Percentiles rank a stretch among this genome's conserved stretches.
Conservation (phyloP, 2,888 invertebrate species). For the Scelioninae gen. 1 region DNA sequence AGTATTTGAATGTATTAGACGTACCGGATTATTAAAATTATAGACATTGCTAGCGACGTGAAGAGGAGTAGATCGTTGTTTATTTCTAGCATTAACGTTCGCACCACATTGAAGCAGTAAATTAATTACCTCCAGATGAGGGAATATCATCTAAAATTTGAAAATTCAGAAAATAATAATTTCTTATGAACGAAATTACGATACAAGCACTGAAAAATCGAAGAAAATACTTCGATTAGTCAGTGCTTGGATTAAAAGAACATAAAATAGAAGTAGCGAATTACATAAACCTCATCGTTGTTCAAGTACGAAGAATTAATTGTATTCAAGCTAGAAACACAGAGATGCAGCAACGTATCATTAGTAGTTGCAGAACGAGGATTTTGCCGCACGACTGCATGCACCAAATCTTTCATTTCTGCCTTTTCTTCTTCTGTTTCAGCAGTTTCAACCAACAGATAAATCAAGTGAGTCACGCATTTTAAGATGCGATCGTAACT, state of each 20-base stretch:
- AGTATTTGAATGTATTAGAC: too few species aligned
- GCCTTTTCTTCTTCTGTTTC: constrained; percentile 85
- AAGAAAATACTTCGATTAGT: constrained; percentile 4
- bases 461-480: constrained; percentile 91
- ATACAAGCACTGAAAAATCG: not conserved
- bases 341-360: constrained; percentile 93
- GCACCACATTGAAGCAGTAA: constrained; percentile 92
- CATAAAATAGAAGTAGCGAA: constrained; percentile 54
- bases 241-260: not conserved
- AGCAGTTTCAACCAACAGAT: constrained; percentile 88
- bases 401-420: constrained; percentile 84
- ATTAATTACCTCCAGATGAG: constrained; percentile 88
- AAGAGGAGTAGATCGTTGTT: constrained; percentile 91
- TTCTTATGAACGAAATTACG: not conserved
- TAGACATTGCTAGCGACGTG: constrained; percentile 92
- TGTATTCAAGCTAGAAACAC: constrained; percentile 91
- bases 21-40: constrained; percentile 89
- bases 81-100: constrained; percentile 90
- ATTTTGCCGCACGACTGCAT: constrained; percentile 87
- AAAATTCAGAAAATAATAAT: constrained; percentile 14
- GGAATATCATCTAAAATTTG: constrained; percentile 88
- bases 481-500: constrained; percentile 92
- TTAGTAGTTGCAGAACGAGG: constrained; percentile 89
- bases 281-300: constrained; percentile 87
- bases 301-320: constrained; percentile 90